Evolutionary conservation across 2,797 vertebrate species (phyloP).

Genomic region (Chaunax sp.): DNA sequence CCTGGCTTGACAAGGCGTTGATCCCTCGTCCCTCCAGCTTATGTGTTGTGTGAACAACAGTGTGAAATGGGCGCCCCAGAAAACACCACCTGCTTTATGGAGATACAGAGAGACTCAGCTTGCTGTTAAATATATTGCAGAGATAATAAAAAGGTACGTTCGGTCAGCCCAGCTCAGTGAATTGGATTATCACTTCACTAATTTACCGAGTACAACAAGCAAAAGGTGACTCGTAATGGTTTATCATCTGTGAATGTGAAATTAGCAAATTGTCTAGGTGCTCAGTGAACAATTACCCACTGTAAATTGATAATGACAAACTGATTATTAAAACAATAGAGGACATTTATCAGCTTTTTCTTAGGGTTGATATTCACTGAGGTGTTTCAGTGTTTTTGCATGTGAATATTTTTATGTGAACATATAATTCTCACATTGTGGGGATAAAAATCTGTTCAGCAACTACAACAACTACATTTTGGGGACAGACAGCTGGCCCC

Average conservation of each 20-base stretch:
- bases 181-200: slow-evolving; percentile 30
- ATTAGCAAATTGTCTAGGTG: slow-evolving; percentile 54
- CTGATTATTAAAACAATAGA: slow-evolving; percentile 55
- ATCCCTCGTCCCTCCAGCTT: slow-evolving; percentile 53
- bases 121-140: slow-evolving; percentile 37
- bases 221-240: slow-evolving; percentile 31
- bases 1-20: slow-evolving; percentile 68
- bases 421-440: not conserved
- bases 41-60: slow-evolving; percentile 26
- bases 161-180: slow-evolving; percentile 4
- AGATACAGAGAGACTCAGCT: not conserved
- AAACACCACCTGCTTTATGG: slow-evolving; percentile 39
- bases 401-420: not conserved
- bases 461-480: not conserved
- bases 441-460: no score
- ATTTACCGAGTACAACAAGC: slow-evolving; percentile 38
- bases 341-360: slow-evolving; percentile 62
- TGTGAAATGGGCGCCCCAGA: slow-evolving; percentile 36
- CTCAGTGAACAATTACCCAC: slow-evolving; percentile 59
- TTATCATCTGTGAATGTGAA: slow-evolving; percentile 59
- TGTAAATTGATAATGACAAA: slow-evolving; percentile 75
- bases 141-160: slow-evolving; percentile 30
- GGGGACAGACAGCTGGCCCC: not conserved
- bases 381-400: not conserved
- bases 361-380: not conserved